Base-by-base conservation (phyloP, 2,888 invertebrate species). In the Catocala sponsa region DNA sequence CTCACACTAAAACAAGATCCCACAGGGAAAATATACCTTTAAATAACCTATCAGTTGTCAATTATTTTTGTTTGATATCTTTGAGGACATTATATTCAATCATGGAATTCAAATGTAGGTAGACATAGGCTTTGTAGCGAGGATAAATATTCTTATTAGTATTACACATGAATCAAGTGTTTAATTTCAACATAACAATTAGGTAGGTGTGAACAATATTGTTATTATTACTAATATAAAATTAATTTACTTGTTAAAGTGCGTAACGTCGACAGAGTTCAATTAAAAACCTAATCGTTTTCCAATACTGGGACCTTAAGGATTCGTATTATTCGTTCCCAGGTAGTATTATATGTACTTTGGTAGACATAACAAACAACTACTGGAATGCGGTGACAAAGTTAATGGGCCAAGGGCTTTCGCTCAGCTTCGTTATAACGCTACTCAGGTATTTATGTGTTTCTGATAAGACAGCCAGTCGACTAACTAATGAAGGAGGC, bases 331-430 rank as follows among this genome's bases (percentile, higher is more conserved):
- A 76, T 68, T 75, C 2, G 38, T 6, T 42, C n/a, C 42, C 12
- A 13, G 6, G 12, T 38, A 9, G 35, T 38, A 73, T 79, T 70
- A 57, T 63, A n/a, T n/a, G n/a, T n/a, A 52, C 65, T 71, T 68
- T 63, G 65, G 59, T 66, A 59, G 59, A 60, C 71, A 75, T 70
- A 68, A 73, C 59, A 61, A 70, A 72, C 63, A 66, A 63, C 70
- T 70, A 74, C 74, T 64, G 81, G 84, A 82, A 83, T 84, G 80
- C 70, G 65, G 55, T 63, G 56, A 57, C 68, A 64, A 70, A 63
- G 70, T 76, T 86, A 88, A 86, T 84, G 81, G 82, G 73, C 74
- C 78, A 82, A 84, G 85, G 84, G 80, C 85, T 84, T 79, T 81
- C 83, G 80, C 85, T 84, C 78, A 80, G 81, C 70, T 71, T 82